Conservation (phyloP, 2,888 invertebrate species). For the Heliothis peltigera region DNA sequence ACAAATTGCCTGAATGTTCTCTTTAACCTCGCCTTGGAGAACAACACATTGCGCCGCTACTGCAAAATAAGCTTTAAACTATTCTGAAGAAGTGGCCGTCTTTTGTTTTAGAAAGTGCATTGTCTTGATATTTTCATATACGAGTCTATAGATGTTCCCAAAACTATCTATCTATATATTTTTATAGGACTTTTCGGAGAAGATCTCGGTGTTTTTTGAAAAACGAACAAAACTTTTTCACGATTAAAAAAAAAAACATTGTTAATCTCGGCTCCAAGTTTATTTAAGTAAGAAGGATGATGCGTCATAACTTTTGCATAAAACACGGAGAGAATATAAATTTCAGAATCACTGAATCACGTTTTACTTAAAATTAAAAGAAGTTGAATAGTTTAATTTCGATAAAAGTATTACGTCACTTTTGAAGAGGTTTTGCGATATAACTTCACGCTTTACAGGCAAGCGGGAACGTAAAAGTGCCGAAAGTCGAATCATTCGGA, state of each 20-base stretch:
- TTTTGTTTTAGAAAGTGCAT: slow-evolving; percentile 36
- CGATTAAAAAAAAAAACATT: not conserved
- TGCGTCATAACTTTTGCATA: slow-evolving; percentile 13
- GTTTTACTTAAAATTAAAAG: slow-evolving; percentile 31
- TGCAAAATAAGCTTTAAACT: slow-evolving; percentile 60
- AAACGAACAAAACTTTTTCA: not conserved
- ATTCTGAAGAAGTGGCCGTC: slow-evolving; percentile 51
- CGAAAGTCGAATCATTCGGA: slow-evolving; percentile 51
- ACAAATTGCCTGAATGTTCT: slow-evolving; percentile 75
- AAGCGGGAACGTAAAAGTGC: slow-evolving; percentile 38
- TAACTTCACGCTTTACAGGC: slow-evolving; percentile 46
- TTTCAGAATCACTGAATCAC: slow-evolving; percentile 29
- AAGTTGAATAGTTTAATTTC: slow-evolving; percentile 40
- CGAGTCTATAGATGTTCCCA: not conserved
- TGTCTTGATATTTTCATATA: slow-evolving; percentile 13
- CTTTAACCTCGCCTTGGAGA: slow-evolving; percentile 58
- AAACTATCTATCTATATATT: not conserved
- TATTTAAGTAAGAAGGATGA: slow-evolving; percentile 31
- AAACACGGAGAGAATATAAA: slow-evolving; percentile 32
- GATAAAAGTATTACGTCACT: slow-evolving; percentile 30
- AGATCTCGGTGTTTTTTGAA: not conserved
- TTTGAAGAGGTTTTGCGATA: slow-evolving; percentile 39
- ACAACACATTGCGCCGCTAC: slow-evolving; percentile 60
- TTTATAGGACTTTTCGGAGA: not conserved
- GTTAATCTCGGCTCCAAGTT: slow-evolving; percentile 2